phyloP scores from a whole-genome alignment of 2,888 invertebrate genomes.

The Hyles lineata region DNA sequence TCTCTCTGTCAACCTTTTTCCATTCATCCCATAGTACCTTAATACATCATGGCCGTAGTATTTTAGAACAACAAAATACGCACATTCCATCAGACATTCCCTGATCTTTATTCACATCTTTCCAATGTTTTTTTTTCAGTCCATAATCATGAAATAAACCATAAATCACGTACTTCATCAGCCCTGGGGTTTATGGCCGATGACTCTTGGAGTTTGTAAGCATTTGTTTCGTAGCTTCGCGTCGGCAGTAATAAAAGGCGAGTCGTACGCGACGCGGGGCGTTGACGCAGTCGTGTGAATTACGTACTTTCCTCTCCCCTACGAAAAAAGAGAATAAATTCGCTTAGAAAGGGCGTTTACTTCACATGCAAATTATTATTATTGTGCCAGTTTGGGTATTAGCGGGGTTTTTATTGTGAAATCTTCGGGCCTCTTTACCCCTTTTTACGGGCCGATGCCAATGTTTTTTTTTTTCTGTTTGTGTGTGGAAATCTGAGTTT shows the following conservation, averaged over 20 bases:
- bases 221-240: constrained; percentile 45
- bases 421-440: constrained; percentile 46
- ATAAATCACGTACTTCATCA: neutral
- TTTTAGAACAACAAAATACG: too few species aligned
- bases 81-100: too few species aligned
- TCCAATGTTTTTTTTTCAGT: too few species aligned
- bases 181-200: neutral
- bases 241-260: constrained; percentile 54
- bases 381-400: constrained; percentile 68
- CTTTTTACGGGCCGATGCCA: constrained; percentile 48
- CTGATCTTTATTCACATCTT: too few species aligned
- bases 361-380: constrained; percentile 75
- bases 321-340: constrained; percentile 58
- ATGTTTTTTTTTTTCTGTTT: constrained; percentile 46
- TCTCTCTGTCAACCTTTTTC: too few species aligned
- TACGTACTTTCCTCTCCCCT: constrained; percentile 49
- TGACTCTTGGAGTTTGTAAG: constrained; percentile 5
- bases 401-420: constrained; percentile 61
- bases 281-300: constrained; percentile 54
- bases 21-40: too few species aligned
- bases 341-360: constrained; percentile 58
- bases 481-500: constrained; percentile 40
- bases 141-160: neutral
- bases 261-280: constrained; percentile 44
- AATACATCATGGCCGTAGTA: too few species aligned